Base-by-base conservation (phyloP, 2,113 vertebrate species). In the Mionectes macconnelli region DNA sequence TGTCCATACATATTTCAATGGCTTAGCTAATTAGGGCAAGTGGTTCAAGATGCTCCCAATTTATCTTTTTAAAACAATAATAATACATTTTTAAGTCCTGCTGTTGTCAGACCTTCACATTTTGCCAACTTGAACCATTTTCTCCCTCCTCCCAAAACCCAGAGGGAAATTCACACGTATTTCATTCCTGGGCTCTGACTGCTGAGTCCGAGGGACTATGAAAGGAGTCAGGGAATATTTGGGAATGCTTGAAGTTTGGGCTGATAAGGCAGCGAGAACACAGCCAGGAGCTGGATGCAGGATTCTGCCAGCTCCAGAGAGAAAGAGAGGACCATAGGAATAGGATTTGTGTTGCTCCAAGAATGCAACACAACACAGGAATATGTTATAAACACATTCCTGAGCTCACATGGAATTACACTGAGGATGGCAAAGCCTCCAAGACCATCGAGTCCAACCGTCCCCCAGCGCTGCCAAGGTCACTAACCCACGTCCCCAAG, bases 31-130 rank as follows among this genome's bases (percentile, higher is more conserved):
- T 94, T 77, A 91, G 73, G 28, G 10, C 40, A 94, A 94, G 64
- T 40, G 70, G 19, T 94, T 95, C 97, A 96, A 96, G 84, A 90
- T 97, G 94, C 84, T 89, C 69, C 53, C 90, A 81, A 92, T 83
- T 87, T 80, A 62, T 56, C 21, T 22, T 47, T 23, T 53, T 20
- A 30, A 68, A 72, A 47, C 19, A 42, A 39, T 1, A 22, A 31
- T 31, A 57, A n/a, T 33, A 19, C 69, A 44, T 60, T 67, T 60
- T 60, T 49, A 37, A 57, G 49, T 39, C 14, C 21, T 53, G 28
- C 3, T 12, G 56, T 14, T 90, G 75, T 86, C 89, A 80, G 57
- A 63, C 1, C 0, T 25, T 39, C 8, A 3, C 9, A 0, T 79
- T 89, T 74, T 42, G 83, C 67, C 80, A 28, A 63, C 68, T 68